Percentiles rank a stretch among this genome's conserved stretches.
Evolutionary conservation across 2,888 invertebrate genomes (phyloP).

Genomic region (Ganaspis brasiliensis): DNA sequence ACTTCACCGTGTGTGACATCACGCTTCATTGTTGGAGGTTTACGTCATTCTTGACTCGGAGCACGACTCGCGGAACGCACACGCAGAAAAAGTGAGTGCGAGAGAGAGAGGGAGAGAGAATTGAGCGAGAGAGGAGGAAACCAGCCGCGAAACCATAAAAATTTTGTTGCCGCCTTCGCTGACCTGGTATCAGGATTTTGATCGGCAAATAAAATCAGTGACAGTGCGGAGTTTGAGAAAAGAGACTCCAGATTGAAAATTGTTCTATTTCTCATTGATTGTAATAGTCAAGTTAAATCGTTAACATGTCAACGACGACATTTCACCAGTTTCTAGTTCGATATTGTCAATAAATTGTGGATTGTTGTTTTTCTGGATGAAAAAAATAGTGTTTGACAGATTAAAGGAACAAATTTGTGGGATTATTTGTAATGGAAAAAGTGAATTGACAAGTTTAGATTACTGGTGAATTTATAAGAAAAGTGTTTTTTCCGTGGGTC

Average conservation of each 20-base stretch:
- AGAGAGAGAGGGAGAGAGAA: conserved; percentile 24
- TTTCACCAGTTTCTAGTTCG: conserved; percentile 68
- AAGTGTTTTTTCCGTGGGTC: conserved; percentile 42
- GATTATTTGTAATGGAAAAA: conserved; percentile 52
- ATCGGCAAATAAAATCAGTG: conserved; percentile 40
- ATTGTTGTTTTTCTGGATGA: background rate
- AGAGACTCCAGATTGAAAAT: background rate
- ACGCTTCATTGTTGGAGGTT: conserved; percentile 81
- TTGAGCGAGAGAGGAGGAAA: conserved; percentile 38
- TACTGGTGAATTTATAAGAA: conserved; percentile 20
- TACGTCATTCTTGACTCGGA: conserved; percentile 78
- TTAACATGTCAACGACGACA: conserved; percentile 67
- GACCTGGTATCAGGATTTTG: conserved; percentile 40
- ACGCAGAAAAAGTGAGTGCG: conserved; percentile 44
- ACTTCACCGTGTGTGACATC: conserved; percentile 77
- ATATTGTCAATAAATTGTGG: conserved; percentile 52
- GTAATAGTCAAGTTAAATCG: background rate
- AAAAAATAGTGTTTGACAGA: background rate
- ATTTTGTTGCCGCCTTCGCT: conserved; percentile 57
- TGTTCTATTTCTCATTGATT: background rate
- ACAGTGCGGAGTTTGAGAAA: conserved; percentile 25
- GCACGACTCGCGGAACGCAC: conserved; percentile 54
- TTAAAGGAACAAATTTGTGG: conserved; percentile 36
- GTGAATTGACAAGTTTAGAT: conserved; percentile 22
- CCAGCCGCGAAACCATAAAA: conserved; percentile 66